Evolutionary conservation across 2,888 invertebrate genomes (phyloP).

Genomic region (Galeopsomyia nigrocyanea): DNA sequence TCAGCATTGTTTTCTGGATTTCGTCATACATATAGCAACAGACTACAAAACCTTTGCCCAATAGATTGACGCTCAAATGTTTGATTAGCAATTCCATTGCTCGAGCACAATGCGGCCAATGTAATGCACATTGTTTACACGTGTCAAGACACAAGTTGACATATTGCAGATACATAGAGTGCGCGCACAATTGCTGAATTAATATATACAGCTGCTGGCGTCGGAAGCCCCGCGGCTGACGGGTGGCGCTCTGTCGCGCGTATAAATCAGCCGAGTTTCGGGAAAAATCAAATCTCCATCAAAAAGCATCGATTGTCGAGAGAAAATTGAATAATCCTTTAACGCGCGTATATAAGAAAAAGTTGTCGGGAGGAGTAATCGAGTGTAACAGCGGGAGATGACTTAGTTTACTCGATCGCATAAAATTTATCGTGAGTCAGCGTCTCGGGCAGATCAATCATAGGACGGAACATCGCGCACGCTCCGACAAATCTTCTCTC

Average conservation of each 20-base stretch:
- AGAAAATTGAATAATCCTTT: constrained; percentile 38
- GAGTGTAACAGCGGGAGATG: no score
- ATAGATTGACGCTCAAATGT: no score
- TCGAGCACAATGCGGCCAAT: no score
- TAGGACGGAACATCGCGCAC: constrained; percentile 1
- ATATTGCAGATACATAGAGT: constrained; percentile 49
- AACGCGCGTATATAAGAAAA: neutral
- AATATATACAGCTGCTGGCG: constrained; percentile 62
- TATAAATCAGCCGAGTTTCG: constrained; percentile 54
- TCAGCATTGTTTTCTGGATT: no score
- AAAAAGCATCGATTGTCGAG: constrained; percentile 13
- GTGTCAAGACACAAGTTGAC: constrained; percentile 49
- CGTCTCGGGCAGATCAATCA: constrained; percentile 30
- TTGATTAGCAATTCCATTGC: no score
- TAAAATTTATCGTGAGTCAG: constrained; percentile 30
- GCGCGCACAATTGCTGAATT: constrained; percentile 61
- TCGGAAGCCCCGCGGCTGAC: constrained; percentile 51
- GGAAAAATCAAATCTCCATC: neutral
- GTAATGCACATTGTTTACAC: no score
- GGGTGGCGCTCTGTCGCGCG: constrained; percentile 54
- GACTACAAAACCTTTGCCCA: no score
- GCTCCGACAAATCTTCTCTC: constrained; percentile 33
- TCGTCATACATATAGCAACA: no score
- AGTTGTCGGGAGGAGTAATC: no score
- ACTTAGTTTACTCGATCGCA: no score